These are phyloP conservation scores for Sakesphorus luctuosus DNA, from an alignment of 2,113 vertebrate species.

Conservation along the genomic window DNA sequence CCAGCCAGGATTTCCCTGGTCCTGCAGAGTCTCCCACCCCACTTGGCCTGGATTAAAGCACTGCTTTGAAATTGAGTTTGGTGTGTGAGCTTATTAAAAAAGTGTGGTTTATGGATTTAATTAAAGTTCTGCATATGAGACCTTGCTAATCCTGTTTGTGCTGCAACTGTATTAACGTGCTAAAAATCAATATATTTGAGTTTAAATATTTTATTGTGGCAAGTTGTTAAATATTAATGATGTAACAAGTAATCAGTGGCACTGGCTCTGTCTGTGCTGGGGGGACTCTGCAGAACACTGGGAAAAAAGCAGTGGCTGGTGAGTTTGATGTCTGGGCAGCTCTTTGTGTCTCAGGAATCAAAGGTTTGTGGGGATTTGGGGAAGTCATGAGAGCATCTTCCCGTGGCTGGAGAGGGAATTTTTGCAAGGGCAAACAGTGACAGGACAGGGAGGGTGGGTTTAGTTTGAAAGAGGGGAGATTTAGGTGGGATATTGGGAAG, in stretches of 20 bases:
- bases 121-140: slow-evolving; percentile 74
- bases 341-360: background rate
- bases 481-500: background rate
- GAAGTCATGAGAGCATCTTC: background rate
- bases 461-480: background rate
- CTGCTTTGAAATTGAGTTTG: slow-evolving; percentile 26
- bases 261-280: slow-evolving; percentile 19
- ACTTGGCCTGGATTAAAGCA: background rate
- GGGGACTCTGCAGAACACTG: slow-evolving; percentile 11
- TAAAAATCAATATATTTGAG: slow-evolving; percentile 76
- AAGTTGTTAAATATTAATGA: slow-evolving; percentile 80
- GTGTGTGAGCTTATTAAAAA: slow-evolving; percentile 39
- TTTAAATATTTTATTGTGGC: slow-evolving; percentile 82
- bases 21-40: background rate
- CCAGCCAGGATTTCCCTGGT: background rate
- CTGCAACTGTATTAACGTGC: slow-evolving; percentile 67
- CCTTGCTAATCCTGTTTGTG: slow-evolving; percentile 69
- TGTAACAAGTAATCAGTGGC: slow-evolving; percentile 61
- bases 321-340: background rate
- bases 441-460: background rate
- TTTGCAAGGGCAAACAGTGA: background rate
- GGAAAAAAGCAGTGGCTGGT: background rate
- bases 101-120: slow-evolving; percentile 83
- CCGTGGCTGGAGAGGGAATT: background rate
- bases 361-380: background rate